These are phyloP conservation scores for Anticlea derivata DNA, from an alignment of 2,888 invertebrate species.

Conservation along the genomic window DNA sequence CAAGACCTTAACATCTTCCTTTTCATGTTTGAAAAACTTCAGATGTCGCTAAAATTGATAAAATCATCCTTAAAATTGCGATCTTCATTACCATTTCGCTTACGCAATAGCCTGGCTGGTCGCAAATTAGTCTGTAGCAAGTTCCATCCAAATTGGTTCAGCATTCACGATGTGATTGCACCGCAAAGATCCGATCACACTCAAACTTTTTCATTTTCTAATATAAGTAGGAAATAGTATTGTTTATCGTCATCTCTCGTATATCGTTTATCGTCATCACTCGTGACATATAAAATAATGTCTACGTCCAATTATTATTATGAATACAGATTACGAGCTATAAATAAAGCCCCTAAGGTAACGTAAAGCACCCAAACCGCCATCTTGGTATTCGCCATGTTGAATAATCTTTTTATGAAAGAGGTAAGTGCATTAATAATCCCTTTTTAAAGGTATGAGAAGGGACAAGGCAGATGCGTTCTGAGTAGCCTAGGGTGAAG, in stretches of 20 bases:
- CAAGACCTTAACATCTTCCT: too few relatives aligned
- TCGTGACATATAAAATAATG: constrained; percentile 21
- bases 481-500: constrained; percentile 56
- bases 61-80: too few relatives aligned
- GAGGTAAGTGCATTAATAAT: constrained; percentile 64
- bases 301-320: constrained; percentile 17
- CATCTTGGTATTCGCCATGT: constrained; percentile 72
- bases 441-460: constrained; percentile 50
- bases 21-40: too few relatives aligned
- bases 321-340: constrained; percentile 22
- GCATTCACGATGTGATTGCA: too few relatives aligned
- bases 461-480: constrained; percentile 58
- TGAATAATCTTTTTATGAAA: constrained; percentile 69
- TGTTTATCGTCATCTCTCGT: constrained; percentile 18
- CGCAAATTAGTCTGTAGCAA: too few relatives aligned
- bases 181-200: too few relatives aligned
- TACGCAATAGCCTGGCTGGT: too few relatives aligned
- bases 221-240: too few relatives aligned
- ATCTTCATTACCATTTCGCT: too few relatives aligned
- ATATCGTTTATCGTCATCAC: constrained; percentile 19
- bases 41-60: too few relatives aligned
- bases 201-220: too few relatives aligned
- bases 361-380: constrained; percentile 65
- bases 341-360: constrained; percentile 35
- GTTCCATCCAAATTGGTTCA: too few relatives aligned